Base-by-base conservation (phyloP, 2,888 invertebrate genomes). In the Xylocampa areola region DNA sequence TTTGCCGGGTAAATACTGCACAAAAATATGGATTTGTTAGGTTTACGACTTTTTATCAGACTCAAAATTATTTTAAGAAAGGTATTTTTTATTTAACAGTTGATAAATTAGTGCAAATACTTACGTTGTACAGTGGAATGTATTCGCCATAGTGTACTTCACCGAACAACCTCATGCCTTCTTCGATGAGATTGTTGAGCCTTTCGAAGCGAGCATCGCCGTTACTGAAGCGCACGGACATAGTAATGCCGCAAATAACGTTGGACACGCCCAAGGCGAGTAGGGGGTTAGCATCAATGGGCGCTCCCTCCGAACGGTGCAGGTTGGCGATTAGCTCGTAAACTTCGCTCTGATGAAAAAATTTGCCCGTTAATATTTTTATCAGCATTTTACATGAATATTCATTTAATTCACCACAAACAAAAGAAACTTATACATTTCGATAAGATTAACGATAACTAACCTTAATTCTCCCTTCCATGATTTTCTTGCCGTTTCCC, bases 231-330 rank as follows among this genome's bases (percentile, higher is more conserved):
- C 97, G 95, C 3, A 97, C 96, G 25, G 97, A 97, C 98, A 98
- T 98, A 80, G 98, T 95, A 74, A 98, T 96, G 65, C 97, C 97
- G 88, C 98, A 98, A 72, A 98, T 98, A 3, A 98, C 98, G 89
- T 98, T 98, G 81, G 97, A 97, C 70, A 98, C 96, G 23, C 97
- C 96, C 69, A 97, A 95, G 32, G 97, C 96, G 45, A 98, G 95
- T 14, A 96, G 92, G 6, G 96, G 96, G 47, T 97, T 97, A 49
- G 97, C 91, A 80, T 97, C 96, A 32, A 96, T 95, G 0, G 97
- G 95, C 27, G 95, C 94, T n/a, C 96, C 96, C 63, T 95, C 95
- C 47, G 95, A 92, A 4, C 94, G 92, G 50, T 95, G 95, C 54
- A 98, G 84, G 50, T 95, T 95, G 27, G 94, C 91, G 43, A 98